Conservation (phyloP, 2,113 vertebrate species). For the Thymallus thymallus region DNA sequence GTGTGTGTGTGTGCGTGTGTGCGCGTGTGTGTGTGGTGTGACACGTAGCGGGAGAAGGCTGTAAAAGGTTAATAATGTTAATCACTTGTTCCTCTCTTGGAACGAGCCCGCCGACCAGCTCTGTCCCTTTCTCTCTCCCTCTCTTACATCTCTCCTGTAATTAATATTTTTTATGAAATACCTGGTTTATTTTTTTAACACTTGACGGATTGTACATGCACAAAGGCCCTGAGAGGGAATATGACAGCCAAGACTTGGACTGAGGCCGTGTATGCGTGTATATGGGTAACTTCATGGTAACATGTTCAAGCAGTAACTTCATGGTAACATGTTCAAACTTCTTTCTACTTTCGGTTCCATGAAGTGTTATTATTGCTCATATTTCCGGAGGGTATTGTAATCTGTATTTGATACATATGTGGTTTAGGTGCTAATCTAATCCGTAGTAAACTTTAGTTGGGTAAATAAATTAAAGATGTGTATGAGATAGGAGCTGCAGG, state of each 20-base stretch:
- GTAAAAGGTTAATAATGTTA: conserved; percentile 54
- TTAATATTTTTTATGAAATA: conserved; percentile 56
- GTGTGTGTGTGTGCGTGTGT: conserved; percentile 9
- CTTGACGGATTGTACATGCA: conserved; percentile 41
- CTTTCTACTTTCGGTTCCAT: neutral
- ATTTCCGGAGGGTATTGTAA: too few species aligned
- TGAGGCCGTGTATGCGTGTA: neutral
- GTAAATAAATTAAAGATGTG: too few species aligned
- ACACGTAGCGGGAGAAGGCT: conserved; percentile 24
- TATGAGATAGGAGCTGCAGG: too few species aligned
- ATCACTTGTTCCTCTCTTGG: conserved; percentile 41
- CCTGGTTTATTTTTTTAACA: conserved; percentile 38
- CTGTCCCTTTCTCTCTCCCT: conserved; percentile 6
- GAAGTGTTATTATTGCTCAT: neutral
- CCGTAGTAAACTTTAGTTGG: too few species aligned
- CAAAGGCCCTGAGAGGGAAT: conserved; percentile 35
- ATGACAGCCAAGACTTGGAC: neutral
- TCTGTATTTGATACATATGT: too few species aligned
- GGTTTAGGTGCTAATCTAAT: too few species aligned
- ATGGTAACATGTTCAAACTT: neutral
- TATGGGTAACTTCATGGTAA: conserved; percentile 2
- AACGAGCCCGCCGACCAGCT: conserved; percentile 7
- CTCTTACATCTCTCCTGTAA: conserved; percentile 5
- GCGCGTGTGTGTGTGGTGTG: conserved; percentile 5
- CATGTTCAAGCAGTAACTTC: too few species aligned